These are phyloP conservation scores for Antedon bifida DNA, from an alignment of 35 echinoderm and acorn worm species.

Conservation along the genomic window DNA sequence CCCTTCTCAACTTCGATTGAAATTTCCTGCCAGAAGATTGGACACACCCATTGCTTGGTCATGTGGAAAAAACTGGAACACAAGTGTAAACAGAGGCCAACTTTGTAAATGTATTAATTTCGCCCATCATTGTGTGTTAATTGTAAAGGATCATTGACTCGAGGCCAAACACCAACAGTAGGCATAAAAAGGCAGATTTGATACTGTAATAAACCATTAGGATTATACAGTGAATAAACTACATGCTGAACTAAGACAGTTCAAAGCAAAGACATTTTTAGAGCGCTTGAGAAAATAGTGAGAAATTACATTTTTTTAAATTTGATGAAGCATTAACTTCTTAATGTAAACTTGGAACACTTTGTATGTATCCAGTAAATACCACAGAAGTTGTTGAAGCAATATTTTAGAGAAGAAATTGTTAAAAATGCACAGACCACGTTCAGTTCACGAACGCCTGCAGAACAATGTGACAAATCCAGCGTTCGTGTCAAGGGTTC, in stretches of 20 bases:
- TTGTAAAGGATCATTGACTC: not conserved
- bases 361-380: not conserved
- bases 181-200: not conserved
- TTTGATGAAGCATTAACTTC: no score
- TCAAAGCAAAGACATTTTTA: no score
- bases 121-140: not conserved
- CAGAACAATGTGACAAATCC: constrained; percentile 61
- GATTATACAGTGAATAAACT: no score
- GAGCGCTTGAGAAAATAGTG: no score
- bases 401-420: not conserved
- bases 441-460: not conserved
- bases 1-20: not conserved
- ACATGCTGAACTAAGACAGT: no score
- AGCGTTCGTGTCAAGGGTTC: constrained; percentile 68
- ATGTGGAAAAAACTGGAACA: not conserved
- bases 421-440: not conserved
- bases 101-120: not conserved
- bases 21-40: not conserved
- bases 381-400: not conserved
- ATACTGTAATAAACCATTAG: no score
- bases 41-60: not conserved
- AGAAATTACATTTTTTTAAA: no score
- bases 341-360: not conserved
- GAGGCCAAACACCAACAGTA: not conserved
- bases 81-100: not conserved